phyloP scores from a whole-genome alignment of 2,888 invertebrate genomes.

The Girardia tigrina region DNA sequence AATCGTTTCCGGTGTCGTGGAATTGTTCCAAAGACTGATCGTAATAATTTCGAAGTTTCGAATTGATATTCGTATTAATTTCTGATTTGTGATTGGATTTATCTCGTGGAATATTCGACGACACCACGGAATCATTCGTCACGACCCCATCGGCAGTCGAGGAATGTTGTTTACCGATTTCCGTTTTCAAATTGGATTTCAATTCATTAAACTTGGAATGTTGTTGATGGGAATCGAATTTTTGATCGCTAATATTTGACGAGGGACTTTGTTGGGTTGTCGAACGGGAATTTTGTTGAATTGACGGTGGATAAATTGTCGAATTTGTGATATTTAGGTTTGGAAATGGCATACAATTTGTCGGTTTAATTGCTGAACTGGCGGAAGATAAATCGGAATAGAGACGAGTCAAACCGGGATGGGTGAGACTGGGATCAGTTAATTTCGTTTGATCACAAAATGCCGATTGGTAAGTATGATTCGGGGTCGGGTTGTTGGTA shows the following conservation, averaged over 20 bases:
- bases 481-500: not conserved
- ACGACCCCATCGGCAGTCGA: not conserved
- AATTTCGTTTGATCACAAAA: slow-evolving; percentile 13
- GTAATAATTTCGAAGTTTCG: not conserved
- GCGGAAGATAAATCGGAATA: not conserved
- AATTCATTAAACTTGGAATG: not conserved
- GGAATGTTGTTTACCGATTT: not conserved
- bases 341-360: slow-evolving; percentile 5
- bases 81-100: slow-evolving; percentile 12
- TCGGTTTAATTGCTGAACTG: not conserved
- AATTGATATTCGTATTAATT: not conserved
- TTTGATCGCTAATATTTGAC: slow-evolving; percentile 8
- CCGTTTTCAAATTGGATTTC: not conserved
- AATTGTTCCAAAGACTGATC: slow-evolving; percentile 1
- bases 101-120: not conserved
- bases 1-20: not conserved
- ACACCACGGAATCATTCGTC: not conserved
- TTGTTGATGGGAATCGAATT: not conserved
- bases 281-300: slow-evolving; percentile 9
- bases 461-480: not conserved
- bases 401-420: not conserved
- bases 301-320: not conserved
- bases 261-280: slow-evolving; percentile 23
- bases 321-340: not conserved
- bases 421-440: not conserved